Evolutionary conservation across 2,113 vertebrate species (phyloP), one percentile per base, ranked within the genome.

Genomic region (Zosterops hypoxanthus): DNA sequence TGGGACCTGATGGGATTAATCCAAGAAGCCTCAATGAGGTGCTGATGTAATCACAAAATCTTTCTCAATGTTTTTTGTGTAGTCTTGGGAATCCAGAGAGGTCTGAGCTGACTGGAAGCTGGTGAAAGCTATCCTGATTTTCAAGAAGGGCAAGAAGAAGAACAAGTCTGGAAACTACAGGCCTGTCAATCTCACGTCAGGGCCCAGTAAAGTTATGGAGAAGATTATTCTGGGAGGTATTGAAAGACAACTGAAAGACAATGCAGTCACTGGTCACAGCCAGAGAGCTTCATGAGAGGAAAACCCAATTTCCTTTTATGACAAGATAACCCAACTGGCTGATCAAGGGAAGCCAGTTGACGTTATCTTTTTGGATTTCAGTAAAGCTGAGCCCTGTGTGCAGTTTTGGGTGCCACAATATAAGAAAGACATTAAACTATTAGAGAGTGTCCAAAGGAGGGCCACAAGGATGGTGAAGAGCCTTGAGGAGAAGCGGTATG

Each of bases 381-480:
- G 26, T 53, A 53, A 63, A 64, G 57, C 11, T 46, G 9, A 61
- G 26, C 6, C 25, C 47, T 33, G 26, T 16, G 26, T 11, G 26
- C 26, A 46, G 47, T 9, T 63, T 63, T 61, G 47, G 68, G 12
- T 60, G 25, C 25, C 57, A 72, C 21, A 17, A 4, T 33, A 11
- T 46, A 26, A 36, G 4, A 61, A 61, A 44, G 57, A 63, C 11
- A 11, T 44, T 0, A 52, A 61, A 6, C 4, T 84, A 9, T 55
- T 33, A 39, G 5, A 31, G 21, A 53, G 1, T 1, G 1, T 64
- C 41, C 57, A 64, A 55, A 55, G 49, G 33, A 55, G 28, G 17
- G 26, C 22, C 2, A 36, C 0, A 1, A 33, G 7, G 22, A 46
- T 26, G 26, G 1, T 55, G 57, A 53, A 55, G 47, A 3, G 26